Conservation (phyloP, 2,888 invertebrate species). For the Gastracanthus pulcherrimus region DNA sequence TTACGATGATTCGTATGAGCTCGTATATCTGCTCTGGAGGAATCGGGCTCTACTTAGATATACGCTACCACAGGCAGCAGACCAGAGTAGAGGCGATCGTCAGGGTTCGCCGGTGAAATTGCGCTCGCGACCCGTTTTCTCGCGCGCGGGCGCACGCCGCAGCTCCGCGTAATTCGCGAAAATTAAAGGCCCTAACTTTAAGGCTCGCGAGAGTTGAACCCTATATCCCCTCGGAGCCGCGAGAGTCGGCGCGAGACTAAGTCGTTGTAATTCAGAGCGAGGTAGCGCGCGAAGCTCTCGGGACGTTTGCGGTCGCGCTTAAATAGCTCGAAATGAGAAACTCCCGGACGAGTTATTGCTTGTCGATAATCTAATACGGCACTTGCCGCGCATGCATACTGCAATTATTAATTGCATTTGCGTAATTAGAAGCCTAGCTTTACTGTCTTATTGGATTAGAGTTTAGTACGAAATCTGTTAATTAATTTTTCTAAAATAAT, state of each 20-base stretch:
- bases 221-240: slow-evolving; percentile 17
- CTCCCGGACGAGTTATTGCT: slow-evolving; percentile 28
- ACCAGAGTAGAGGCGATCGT: background rate
- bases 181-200: slow-evolving; percentile 52
- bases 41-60: no score
- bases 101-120: background rate
- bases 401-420: background rate
- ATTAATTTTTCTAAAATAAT: no score
- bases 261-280: slow-evolving; percentile 34
- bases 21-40: slow-evolving; percentile 30
- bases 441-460: no score
- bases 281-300: background rate
- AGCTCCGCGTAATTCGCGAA: slow-evolving; percentile 33
- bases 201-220: background rate
- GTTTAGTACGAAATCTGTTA: no score
- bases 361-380: background rate
- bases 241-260: slow-evolving; percentile 6
- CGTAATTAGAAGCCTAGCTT: no score
- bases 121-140: slow-evolving; percentile 12
- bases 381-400: background rate
- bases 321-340: slow-evolving; percentile 42
- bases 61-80: no score
- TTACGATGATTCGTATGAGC: slow-evolving; percentile 58
- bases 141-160: background rate
- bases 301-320: slow-evolving; percentile 27